Evolutionary conservation across 2,113 vertebrate species (phyloP).

Genomic region (Panthera uncia): DNA sequence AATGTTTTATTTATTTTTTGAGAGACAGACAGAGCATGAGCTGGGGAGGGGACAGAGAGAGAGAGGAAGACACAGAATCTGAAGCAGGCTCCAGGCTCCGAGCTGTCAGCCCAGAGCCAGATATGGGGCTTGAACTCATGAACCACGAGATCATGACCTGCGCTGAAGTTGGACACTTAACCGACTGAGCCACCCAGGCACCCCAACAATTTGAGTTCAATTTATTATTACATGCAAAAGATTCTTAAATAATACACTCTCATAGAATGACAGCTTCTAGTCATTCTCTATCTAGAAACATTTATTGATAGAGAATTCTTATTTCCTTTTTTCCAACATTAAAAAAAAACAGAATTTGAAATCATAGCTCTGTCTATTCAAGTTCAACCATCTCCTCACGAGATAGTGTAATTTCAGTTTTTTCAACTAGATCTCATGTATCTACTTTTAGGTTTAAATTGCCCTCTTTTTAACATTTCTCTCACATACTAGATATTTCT

Average conservation of each 20-base stretch:
- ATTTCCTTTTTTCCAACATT: neutral
- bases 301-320: neutral
- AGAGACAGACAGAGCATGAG: too few relatives aligned
- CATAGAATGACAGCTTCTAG: neutral
- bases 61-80: too few relatives aligned
- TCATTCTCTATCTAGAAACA: slow-evolving; percentile 17
- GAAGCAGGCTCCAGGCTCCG: too few relatives aligned
- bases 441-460: slow-evolving; percentile 1
- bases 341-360: slow-evolving; percentile 3
- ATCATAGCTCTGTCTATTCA: slow-evolving; percentile 2
- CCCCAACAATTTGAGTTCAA: slow-evolving; percentile 32
- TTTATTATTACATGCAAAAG: neutral
- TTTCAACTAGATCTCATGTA: neutral
- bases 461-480: neutral
- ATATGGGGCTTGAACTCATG: too few relatives aligned
- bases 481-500: neutral
- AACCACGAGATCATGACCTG: too few relatives aligned
- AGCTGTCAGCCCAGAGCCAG: too few relatives aligned
- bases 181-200: too few relatives aligned
- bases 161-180: too few relatives aligned
- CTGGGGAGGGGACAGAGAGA: too few relatives aligned
- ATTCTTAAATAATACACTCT: neutral
- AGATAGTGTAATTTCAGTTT: neutral
- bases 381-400: neutral
- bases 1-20: too few relatives aligned